phyloP scores from a whole-genome alignment of 2,888 invertebrate species.

The Antheraea yamamai region DNA sequence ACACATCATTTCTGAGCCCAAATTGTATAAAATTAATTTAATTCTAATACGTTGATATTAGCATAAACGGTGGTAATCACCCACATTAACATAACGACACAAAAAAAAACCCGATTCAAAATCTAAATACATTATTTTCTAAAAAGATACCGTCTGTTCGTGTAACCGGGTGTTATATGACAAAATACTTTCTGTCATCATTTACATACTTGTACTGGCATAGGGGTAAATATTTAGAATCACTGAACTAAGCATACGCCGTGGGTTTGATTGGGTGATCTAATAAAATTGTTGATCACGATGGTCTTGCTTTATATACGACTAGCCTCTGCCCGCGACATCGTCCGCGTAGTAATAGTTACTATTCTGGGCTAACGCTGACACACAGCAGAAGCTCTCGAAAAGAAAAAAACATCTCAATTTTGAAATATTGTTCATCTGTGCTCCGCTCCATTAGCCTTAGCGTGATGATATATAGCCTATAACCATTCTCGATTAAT shows the following conservation, averaged over 20 bases:
- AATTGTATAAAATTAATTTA: not conserved
- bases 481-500: too few species aligned
- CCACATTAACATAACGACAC: not conserved
- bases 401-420: too few species aligned
- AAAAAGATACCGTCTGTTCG: not conserved
- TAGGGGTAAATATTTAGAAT: constrained; percentile 7
- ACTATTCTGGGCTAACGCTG: too few species aligned
- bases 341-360: too few species aligned
- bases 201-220: not conserved
- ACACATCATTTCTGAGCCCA: not conserved
- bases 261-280: not conserved
- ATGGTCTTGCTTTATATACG: not conserved
- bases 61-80: not conserved
- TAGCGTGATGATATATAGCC: too few species aligned
- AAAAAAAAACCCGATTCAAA: not conserved
- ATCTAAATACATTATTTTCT: constrained; percentile 6
- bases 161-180: not conserved
- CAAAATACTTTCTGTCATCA: not conserved
- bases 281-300: not conserved
- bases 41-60: not conserved
- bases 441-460: too few species aligned
- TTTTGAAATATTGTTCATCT: too few species aligned
- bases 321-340: too few species aligned
- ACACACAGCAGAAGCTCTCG: too few species aligned
- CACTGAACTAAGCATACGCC: not conserved